These are phyloP conservation scores for Achroia grisella DNA, from an alignment of 1,140 invertebrate genomes.

Conservation along the genomic window DNA sequence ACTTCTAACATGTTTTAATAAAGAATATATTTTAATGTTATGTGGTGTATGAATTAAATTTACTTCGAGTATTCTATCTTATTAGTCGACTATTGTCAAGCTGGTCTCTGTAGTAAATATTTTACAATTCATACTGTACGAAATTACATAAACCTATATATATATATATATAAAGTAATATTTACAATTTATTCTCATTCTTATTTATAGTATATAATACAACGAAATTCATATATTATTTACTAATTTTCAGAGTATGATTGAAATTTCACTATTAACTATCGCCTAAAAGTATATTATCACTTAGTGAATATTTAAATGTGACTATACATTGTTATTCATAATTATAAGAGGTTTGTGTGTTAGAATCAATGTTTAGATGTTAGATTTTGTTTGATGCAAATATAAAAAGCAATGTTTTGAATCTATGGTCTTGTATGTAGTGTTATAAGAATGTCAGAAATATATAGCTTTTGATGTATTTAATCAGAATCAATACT, in stretches of 20 bases:
- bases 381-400: not conserved
- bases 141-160: not conserved
- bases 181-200: too few species aligned
- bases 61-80: too few species aligned
- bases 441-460: too few species aligned
- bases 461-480: slow-evolving; percentile 4
- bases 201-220: too few species aligned
- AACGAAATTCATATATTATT: too few species aligned
- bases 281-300: too few species aligned
- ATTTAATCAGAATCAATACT: not conserved
- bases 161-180: not conserved
- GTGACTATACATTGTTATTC: slow-evolving; percentile 20
- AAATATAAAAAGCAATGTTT: slow-evolving; percentile 29
- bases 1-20: not conserved
- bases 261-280: too few species aligned
- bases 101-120: too few species aligned
- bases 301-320: not conserved
- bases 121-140: too few species aligned
- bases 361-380: slow-evolving; percentile 19
- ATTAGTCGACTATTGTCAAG: too few species aligned
- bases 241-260: too few species aligned
- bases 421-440: slow-evolving; percentile 39
- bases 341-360: slow-evolving; percentile 21
- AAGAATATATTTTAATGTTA: not conserved
- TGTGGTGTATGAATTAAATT: too few species aligned